Base-by-base conservation (phyloP, 2,888 invertebrate species). In the Ariolimax columbianus region DNA sequence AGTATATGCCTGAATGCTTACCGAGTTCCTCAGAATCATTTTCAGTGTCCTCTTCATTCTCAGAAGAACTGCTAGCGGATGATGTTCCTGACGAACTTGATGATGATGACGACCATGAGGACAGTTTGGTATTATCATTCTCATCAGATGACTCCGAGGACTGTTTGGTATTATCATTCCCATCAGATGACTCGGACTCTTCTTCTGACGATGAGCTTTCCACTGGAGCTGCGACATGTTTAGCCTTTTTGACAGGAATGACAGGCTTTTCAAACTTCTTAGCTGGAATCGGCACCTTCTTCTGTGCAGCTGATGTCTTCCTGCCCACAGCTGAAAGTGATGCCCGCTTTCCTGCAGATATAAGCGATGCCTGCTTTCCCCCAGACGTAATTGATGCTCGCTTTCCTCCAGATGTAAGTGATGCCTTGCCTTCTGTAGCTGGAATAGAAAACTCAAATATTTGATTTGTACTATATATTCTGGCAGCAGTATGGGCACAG, bases 1-100 rank as follows among this genome's bases (percentile, higher is more conserved):
- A n/a, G n/a, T n/a, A n/a, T n/a, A n/a, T n/a, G n/a, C n/a, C n/a
- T n/a, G n/a, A n/a, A n/a, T n/a, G n/a, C n/a, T n/a, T n/a, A n/a
- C n/a, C n/a, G n/a, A n/a, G n/a, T n/a, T n/a, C 77, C n/a, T 83
- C 68, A n/a, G 77, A 77, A 51, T 33, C 63, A 2, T 82, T 33
- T 36, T 26, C 36, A 1, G 40, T 19, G 66, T 77, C 68, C 33
- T 83, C 83, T 11, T 72, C 63, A 40, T 30, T 75, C n/a, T 59
- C 59, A 26, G 72, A 82, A 55, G 40, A 26, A 36, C 43, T 55
- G 26, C 43, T 55, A 26, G 55, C 47, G 33, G 55, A 47, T 9
- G 59, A 73, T 38, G 82, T 63, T n/a, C n/a, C 75, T 43, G 75
- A 75, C n/a, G 77, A 77, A 59, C 33, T 17, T 26, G 81, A 14